Base-by-base conservation (phyloP, 2,113 vertebrate genomes). In the Murina feae region DNA sequence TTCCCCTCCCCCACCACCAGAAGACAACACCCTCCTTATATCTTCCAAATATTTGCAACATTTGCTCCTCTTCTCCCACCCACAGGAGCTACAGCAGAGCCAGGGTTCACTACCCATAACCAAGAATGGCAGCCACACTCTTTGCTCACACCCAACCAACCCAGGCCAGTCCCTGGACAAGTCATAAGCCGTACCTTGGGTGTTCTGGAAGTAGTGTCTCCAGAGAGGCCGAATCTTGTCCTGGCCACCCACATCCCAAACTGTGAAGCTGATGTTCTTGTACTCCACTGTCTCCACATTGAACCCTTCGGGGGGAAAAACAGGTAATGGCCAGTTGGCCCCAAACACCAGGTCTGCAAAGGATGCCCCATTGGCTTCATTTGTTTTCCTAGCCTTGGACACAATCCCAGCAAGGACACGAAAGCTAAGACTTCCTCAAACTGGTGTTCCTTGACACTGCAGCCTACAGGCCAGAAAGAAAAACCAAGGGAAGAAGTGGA, bases 161-260 rank as follows among this genome's bases (percentile, higher is more conserved):
- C 65, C 55, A 21, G 4, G 60, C 42, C 51, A 55, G 23, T 32
- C 58, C 71, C 66, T 4, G 6, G 37, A 23, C 9, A 42, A 55
- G 71, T 89, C 63, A 51, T 47, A 83, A 5, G 42, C 47, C 92
- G n/a, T 98, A 99, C 99, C 99, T 99, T 99, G 99, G 97, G 99
- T 99, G 97, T 99, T 99, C 98, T 99, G 99, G 98, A 99, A 99
- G 98, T 99, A 99, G 97, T 99, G 99, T 97, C 99, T 99, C 99
- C 99, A 99, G 96, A 99, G 98, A 76, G 99, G 99, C 83, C 99
- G 99, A 98, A 99, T 99, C 98, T 99, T 99, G 98, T 99, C 99
- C 98, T 99, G 99, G 98, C 99, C 99, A 82, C 99, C 99, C 81
- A 99, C 99, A 1, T 99, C 99, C 99, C 99, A 99, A 85, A 99